Conservation (phyloP, 2,888 invertebrate genomes). For the Rambutsinella grinnellia region DNA sequence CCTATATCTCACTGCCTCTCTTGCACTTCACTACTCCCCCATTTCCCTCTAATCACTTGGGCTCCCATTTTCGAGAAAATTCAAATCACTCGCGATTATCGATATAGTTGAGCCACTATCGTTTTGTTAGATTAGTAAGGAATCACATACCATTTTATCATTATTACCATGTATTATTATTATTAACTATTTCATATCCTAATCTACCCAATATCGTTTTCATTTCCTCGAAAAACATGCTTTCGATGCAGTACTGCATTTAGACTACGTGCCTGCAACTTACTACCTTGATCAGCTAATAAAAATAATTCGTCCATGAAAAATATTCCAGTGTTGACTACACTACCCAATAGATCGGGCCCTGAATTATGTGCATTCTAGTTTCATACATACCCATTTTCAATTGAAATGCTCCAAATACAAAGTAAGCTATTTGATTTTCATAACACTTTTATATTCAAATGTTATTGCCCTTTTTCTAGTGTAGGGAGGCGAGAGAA, state of each 20-base stretch:
- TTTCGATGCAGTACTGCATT: not conserved
- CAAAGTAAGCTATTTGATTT: slow-evolving; percentile 11
- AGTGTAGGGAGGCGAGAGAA: not conserved
- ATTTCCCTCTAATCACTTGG: not conserved
- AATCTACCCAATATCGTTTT: not conserved
- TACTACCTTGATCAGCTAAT: not conserved
- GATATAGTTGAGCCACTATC: not conserved
- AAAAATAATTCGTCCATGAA: slow-evolving; percentile 33
- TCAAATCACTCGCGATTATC: not conserved
- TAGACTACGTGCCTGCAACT: not conserved
- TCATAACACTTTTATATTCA: slow-evolving; percentile 1
- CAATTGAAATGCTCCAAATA: slow-evolving; percentile 36
- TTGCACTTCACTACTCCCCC: not conserved
- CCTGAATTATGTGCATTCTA: too few species aligned
- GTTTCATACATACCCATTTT: too few species aligned
- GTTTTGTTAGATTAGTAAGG: not conserved
- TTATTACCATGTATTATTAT: too few species aligned
- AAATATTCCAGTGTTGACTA: slow-evolving; percentile 32
- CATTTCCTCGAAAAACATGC: slow-evolving; percentile 14
- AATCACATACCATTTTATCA: too few species aligned
- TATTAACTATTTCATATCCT: not conserved
- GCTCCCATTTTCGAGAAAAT: not conserved
- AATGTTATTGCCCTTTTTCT: slow-evolving; percentile 17
- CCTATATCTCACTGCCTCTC: not conserved
- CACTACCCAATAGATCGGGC: not conserved